A percentile compares a stretch with the other conserved stretches of the same genome.
Evolutionary conservation across 1,140 invertebrate species (phyloP).

Genomic region (Papilio glaucus): DNA sequence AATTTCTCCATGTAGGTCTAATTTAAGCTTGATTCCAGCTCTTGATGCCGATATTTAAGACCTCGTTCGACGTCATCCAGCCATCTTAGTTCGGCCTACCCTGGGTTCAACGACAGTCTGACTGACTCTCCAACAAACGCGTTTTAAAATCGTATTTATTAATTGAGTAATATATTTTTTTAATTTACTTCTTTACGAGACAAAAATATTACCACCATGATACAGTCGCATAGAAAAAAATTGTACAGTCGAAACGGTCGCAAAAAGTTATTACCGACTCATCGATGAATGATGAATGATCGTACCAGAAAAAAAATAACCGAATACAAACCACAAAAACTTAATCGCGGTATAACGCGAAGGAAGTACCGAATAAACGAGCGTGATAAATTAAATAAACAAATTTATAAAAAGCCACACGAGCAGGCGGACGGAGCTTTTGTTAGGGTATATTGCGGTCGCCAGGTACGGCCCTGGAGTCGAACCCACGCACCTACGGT

Average conservation of each 20-base stretch:
- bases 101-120: no score
- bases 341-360: constrained; percentile 68
- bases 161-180: no score
- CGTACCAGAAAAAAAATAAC: constrained; percentile 50
- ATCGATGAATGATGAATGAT: constrained; percentile 51
- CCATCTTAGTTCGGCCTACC: no score
- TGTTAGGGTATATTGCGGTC: constrained; percentile 55
- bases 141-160: no score
- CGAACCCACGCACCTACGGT: constrained; percentile 68
- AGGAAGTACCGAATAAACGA: constrained; percentile 78
- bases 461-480: constrained; percentile 59
- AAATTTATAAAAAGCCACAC: constrained; percentile 73
- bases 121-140: no score
- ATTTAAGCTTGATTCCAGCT: no score
- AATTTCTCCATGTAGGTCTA: no score
- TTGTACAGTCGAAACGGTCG: constrained; percentile 54
- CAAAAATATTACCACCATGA: not conserved
- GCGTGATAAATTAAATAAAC: constrained; percentile 82
- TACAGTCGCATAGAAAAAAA: constrained; percentile 41
- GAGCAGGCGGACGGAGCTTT: constrained; percentile 51
- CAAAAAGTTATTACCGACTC: constrained; percentile 64
- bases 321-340: constrained; percentile 69
- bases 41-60: no score
- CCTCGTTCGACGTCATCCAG: no score
- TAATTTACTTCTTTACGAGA: no score